Evolutionary conservation across 2,797 vertebrate species (phyloP).

Genomic region (Paguma larvata): DNA sequence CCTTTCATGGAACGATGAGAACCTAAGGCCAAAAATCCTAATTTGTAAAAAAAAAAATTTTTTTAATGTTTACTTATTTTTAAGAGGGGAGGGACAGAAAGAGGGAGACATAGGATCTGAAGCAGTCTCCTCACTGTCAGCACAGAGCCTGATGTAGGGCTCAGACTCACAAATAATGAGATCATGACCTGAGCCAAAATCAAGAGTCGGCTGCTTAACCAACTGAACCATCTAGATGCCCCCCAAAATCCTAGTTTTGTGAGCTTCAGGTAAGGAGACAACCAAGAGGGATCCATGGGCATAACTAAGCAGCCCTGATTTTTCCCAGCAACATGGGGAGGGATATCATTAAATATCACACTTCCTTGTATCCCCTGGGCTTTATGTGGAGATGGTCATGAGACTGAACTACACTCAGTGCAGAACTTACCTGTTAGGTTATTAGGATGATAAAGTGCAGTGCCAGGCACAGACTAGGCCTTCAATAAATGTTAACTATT

Average conservation of each 20-base stretch:
- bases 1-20: not conserved
- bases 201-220: too few relatives aligned
- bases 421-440: not conserved
- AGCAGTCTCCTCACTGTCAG: too few relatives aligned
- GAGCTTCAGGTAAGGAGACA: not conserved
- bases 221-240: too few relatives aligned
- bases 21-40: not conserved
- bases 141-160: too few relatives aligned
- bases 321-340: not conserved
- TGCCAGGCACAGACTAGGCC: not conserved
- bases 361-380: not conserved
- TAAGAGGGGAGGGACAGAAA: too few relatives aligned
- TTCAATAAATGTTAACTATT: not conserved
- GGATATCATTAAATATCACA: not conserved
- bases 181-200: too few relatives aligned
- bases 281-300: not conserved
- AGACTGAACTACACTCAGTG: not conserved
- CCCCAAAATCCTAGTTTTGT: not conserved
- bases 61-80: too few relatives aligned
- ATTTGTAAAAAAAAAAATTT: too few relatives aligned
- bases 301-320: not conserved
- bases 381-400: not conserved
- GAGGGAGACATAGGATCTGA: too few relatives aligned
- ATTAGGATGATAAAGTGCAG: not conserved
- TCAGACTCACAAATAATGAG: too few relatives aligned